These are phyloP conservation scores for Drosophila subquinaria DNA, from an alignment of 2,888 invertebrate species.

Conservation along the genomic window DNA sequence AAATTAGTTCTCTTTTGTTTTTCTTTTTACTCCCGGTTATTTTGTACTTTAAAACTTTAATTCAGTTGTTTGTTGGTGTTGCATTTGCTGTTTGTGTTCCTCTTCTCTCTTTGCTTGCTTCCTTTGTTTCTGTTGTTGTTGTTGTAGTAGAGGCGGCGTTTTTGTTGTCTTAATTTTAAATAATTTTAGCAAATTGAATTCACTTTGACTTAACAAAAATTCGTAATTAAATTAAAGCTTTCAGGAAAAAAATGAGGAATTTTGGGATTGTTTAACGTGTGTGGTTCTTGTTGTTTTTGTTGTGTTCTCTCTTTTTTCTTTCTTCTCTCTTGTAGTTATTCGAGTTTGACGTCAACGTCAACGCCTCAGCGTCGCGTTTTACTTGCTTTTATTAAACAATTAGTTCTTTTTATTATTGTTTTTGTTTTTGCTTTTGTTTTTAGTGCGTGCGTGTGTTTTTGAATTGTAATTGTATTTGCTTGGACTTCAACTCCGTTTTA, in stretches of 20 bases:
- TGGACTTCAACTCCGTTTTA: conserved; percentile 65
- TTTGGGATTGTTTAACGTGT: conserved; percentile 69
- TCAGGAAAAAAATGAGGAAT: conserved; percentile 78
- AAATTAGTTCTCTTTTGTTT: conserved; percentile 56
- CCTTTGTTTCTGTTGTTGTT: conserved; percentile 62
- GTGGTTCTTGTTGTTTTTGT: conserved; percentile 43
- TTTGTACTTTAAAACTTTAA: conserved; percentile 85
- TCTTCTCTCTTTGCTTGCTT: conserved; percentile 55
- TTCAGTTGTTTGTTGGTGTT: conserved; percentile 82
- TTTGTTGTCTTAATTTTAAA: conserved; percentile 67
- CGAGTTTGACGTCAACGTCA: conserved; percentile 63
- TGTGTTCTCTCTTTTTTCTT: conserved; percentile 21
- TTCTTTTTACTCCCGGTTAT: conserved; percentile 77
- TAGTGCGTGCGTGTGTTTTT: conserved; percentile 63
- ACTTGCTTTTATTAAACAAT: conserved; percentile 38
- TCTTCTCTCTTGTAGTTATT: conserved; percentile 48
- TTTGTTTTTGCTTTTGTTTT: conserved; percentile 28
- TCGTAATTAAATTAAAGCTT: conserved; percentile 81
- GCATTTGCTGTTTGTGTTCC: conserved; percentile 63
- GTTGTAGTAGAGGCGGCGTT: conserved; percentile 62
- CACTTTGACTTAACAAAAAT: conserved; percentile 80
- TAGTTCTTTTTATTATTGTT: conserved; percentile 20
- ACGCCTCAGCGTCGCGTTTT: conserved; percentile 59
- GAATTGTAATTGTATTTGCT: conserved; percentile 49
- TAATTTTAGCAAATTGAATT: conserved; percentile 72